A percentile compares a stretch with the other conserved stretches of the same genome.
Evolutionary conservation across 2,797 vertebrate species (phyloP).

Genomic region (Dicrostonyx torquatus): DNA sequence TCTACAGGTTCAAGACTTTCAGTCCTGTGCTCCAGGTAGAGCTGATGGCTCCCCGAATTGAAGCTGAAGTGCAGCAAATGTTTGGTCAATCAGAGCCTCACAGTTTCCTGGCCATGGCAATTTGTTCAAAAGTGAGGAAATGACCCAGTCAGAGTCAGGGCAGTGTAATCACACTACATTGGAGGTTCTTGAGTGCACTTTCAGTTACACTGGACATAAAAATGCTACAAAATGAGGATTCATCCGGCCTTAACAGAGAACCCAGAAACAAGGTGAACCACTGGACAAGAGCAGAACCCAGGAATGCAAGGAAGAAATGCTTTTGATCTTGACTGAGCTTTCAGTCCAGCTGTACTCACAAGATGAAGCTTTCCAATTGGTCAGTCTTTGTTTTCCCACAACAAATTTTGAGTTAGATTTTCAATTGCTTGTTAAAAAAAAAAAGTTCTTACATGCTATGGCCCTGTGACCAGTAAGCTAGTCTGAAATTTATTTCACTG

Average conservation of each 20-base stretch:
- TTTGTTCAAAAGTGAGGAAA: slow-evolving; percentile 29
- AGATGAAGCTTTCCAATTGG: neutral
- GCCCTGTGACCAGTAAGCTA: neutral
- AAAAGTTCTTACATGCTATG: neutral
- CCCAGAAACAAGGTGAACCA: neutral
- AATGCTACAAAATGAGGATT: neutral
- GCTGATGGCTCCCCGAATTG: neutral
- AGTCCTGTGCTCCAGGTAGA: neutral
- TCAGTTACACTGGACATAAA: neutral
- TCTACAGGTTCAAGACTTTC: neutral
- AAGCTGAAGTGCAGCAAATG: neutral
- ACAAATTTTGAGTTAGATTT: slow-evolving; percentile 13
- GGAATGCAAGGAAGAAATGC: neutral
- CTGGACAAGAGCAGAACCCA: neutral
- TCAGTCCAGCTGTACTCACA: neutral
- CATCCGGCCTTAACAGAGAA: neutral
- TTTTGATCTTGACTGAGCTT: neutral
- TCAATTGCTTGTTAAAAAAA: neutral
- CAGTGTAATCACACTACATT: neutral
- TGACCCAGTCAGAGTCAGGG: neutral
- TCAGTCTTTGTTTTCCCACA: neutral
- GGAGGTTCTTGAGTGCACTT: neutral
- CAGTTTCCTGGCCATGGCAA: neutral
- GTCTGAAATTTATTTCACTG: neutral
- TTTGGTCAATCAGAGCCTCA: neutral